Conservation (phyloP, 2,888 invertebrate species). For the Koerneria pararmatus region DNA sequence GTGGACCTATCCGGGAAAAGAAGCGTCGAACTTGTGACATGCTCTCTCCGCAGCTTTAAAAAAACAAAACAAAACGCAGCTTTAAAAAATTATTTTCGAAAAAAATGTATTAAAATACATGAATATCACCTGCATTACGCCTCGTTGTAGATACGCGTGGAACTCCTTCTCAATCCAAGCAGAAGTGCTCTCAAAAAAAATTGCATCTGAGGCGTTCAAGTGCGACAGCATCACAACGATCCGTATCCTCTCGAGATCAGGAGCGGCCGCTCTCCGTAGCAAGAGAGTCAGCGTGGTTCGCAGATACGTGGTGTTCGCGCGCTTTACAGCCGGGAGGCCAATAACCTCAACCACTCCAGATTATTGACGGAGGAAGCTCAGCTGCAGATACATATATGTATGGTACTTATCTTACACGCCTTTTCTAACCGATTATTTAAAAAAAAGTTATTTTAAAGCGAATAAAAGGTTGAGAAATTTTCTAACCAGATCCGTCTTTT, state of each 20-base stretch:
- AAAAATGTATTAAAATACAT: not conserved
- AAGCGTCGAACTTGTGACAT: too few relatives aligned
- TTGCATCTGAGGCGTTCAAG: not conserved
- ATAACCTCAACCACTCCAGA: constrained; percentile 10
- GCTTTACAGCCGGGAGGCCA: constrained; percentile 13
- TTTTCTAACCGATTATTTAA: not conserved
- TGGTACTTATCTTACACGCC: too few relatives aligned
- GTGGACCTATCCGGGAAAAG: too few relatives aligned
- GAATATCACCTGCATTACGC: constrained; percentile 12
- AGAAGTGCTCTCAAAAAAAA: constrained; percentile 1
- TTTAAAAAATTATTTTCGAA: not conserved
- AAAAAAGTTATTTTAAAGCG: not conserved
- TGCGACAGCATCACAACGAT: constrained; percentile 18
- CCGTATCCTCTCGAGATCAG: constrained; percentile 17
- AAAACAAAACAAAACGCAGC: not conserved
- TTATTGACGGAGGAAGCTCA: too few relatives aligned
- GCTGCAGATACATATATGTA: too few relatives aligned
- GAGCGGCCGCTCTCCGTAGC: not conserved
- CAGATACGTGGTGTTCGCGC: constrained; percentile 17
- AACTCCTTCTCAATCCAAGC: not conserved
- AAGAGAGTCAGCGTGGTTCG: constrained; percentile 3
- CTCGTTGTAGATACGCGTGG: constrained; percentile 9
- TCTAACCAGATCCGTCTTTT: constrained; percentile 4
- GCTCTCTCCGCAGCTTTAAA: too few relatives aligned
- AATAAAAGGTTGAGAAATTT: too few relatives aligned